phyloP scores from a whole-genome alignment of 1,140 invertebrate genomes.

The Ganaspis sp. region DNA sequence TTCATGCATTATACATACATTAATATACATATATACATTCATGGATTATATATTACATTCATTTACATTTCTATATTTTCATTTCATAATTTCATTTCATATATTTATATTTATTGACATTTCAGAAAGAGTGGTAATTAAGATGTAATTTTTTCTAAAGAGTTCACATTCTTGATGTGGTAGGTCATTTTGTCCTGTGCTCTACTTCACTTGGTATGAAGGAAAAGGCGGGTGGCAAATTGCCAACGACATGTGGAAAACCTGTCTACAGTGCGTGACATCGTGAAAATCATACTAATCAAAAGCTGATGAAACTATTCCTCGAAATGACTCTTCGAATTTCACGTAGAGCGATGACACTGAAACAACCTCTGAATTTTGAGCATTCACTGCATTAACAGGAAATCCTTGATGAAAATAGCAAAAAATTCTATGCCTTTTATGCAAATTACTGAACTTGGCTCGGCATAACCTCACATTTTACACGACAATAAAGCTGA shows the following conservation, averaged over 20 bases:
- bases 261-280: conserved; percentile 39
- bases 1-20: too few species aligned
- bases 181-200: conserved; percentile 34
- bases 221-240: conserved; percentile 45
- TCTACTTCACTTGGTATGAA: conserved; percentile 39
- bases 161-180: neutral
- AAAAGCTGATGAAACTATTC: conserved; percentile 44
- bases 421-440: neutral
- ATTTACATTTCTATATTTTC: too few species aligned
- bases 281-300: conserved; percentile 47
- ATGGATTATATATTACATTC: too few species aligned
- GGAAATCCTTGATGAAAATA: conserved; percentile 14
- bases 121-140: too few species aligned
- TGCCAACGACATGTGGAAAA: conserved; percentile 54
- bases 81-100: too few species aligned
- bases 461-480: neutral
- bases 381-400: neutral
- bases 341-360: conserved; percentile 29
- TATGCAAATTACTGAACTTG: neutral
- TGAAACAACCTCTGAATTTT: conserved; percentile 17
- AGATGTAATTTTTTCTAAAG: neutral
- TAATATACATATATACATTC: too few species aligned
- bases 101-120: too few species aligned
- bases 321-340: conserved; percentile 37
- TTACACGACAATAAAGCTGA: neutral